Base-by-base conservation (phyloP, 2,113 vertebrate species). In the Pseudois nayaur region DNA sequence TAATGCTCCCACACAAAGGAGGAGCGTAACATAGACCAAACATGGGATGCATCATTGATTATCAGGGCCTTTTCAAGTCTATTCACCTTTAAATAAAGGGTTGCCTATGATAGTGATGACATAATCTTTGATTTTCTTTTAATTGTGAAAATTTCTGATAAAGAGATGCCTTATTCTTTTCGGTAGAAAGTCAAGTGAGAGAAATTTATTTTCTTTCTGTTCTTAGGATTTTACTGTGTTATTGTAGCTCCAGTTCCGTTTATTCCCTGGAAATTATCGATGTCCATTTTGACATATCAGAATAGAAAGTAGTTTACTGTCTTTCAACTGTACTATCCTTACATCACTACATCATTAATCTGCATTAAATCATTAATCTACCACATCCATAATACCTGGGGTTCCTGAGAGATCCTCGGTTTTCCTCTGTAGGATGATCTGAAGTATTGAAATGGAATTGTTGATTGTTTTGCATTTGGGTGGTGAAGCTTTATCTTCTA, bases 401-500 rank as follows among this genome's bases (percentile, higher is more conserved):
- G 8, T 86, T 79, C 91, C 27, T 25, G 40, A 25, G 36, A 91
- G 43, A 79, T 74, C n/a, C 14, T 31, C 11, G 8, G 12, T 92
- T 95, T 91, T 91, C 54, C 29, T 74, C 33, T n/a, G 12, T 81
- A 82, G 40, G 19, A 11, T 86, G 33, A 11, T 82, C 29, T 62
- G 36, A 87, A 92, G 33, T 88, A 50, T 90, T 94, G 36, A 91
- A 94, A 85, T 71, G 40, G 12, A 96, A 89, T 36, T 91, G 76
- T 84, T 96, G 83, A 93, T 54, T 83, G 59, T 89, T 98, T 98
- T 92, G 45, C 50, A 57, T 90, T 67, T 97, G 79, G 92, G 76
- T 71, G 36, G 88, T 87, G 88, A 96, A 97, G 43, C 79, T 96
- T 97, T 96, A 81, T 95, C 89, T 98, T 94, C 89, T 60, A 79